Percentiles rank a stretch among this genome's conserved stretches.
Conservation (phyloP, 2,113 vertebrate species). For the Xiphias gladius region DNA sequence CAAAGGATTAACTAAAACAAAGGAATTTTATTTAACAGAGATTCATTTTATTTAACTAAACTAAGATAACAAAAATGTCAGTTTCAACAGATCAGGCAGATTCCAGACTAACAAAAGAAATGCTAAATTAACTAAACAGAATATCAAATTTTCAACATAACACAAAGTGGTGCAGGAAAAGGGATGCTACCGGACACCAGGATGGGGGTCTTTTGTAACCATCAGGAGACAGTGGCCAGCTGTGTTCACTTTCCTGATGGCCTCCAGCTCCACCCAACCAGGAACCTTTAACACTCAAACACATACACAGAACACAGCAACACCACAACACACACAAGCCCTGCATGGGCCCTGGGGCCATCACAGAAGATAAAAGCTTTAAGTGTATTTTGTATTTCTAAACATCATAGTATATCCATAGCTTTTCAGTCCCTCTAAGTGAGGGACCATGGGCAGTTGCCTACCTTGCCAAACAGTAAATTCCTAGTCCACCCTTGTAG, state of each 20-base stretch:
- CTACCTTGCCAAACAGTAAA: too few species aligned
- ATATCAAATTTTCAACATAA: neutral
- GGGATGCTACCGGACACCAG: neutral
- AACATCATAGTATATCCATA: too few species aligned
- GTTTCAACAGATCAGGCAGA: neutral
- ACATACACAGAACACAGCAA: neutral
- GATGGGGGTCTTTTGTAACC: neutral
- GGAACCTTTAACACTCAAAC: neutral
- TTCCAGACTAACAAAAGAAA: neutral
- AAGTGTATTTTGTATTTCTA: too few species aligned
- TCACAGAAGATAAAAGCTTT: too few species aligned
- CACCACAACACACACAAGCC: neutral
- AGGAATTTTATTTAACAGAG: too few species aligned
- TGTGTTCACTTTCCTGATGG: neutral
- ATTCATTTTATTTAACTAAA: too few species aligned
- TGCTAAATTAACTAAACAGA: neutral
- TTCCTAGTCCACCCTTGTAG: too few species aligned
- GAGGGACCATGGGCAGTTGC: too few species aligned
- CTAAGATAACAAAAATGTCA: neutral
- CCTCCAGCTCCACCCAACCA: neutral
- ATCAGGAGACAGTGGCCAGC: neutral
- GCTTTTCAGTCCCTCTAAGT: too few species aligned
- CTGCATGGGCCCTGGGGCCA: neutral
- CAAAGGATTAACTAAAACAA: too few species aligned
- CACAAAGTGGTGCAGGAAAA: neutral